Evolutionary conservation across 2,888 invertebrate genomes (phyloP), one percentile per base, ranked within the genome.

Genomic region (Eueremaeus valkanovi): DNA sequence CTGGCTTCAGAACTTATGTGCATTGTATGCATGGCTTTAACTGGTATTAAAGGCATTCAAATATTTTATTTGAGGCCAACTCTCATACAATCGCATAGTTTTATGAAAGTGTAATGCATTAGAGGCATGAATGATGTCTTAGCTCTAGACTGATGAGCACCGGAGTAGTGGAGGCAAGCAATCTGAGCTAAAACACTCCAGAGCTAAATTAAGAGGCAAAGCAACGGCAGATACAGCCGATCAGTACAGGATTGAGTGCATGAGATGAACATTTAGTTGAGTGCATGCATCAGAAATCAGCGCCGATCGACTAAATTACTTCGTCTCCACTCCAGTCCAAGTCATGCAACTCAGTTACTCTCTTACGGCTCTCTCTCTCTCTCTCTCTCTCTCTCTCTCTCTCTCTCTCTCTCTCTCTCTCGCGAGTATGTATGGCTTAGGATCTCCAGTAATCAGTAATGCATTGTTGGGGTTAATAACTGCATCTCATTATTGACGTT

Each of bases 401-500:
- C n/a, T n/a, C n/a, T n/a, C n/a, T n/a, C n/a, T n/a, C 16, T 45
- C 18, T 18, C 18, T 45, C 45, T 18, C 8, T 18, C 11, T 45
- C 45, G 45, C 11, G 45, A 18, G 45, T 18, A 45, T 45, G 45
- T 45, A 45, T 45, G 11, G 45, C 13, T 13, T 18, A 40, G 6
- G 27, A 5, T 27, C 27, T n/a, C 6, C 49, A n/a, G n/a, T n/a
- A n/a, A n/a, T n/a, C n/a, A n/a, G n/a, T n/a, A 27, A 58, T 27
- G 58, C 27, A 24, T 58, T 58, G n/a, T 58, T 27, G 58, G 21
- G 61, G 61, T 61, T 61, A 61, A 31, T 61, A 61, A 61, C 61
- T 61, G 61, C 61, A 61, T 31, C 61, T 61, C 61, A 61, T 61
- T 61, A 61, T 61, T 61, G 61, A 31, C 18, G 55, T n/a, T 55